phyloP scores from a whole-genome alignment of 2,888 invertebrate species.

The Drymonia ruficornis region DNA sequence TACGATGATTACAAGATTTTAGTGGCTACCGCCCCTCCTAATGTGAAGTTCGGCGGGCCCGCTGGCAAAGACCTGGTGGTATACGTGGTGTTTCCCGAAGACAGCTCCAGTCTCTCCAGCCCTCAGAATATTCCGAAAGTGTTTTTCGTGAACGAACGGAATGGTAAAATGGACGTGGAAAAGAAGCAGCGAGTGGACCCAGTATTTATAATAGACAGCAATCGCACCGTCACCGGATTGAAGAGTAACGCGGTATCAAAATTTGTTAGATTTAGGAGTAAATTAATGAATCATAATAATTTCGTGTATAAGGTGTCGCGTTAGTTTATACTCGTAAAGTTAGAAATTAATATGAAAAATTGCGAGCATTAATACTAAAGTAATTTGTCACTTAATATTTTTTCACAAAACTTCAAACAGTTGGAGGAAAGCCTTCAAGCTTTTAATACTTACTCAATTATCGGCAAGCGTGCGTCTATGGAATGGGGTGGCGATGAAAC shows the following conservation, averaged over 20 bases:
- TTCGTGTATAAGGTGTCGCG: conserved; percentile 12
- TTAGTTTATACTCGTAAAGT: no score
- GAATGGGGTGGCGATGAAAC: not conserved
- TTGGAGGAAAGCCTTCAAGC: no score
- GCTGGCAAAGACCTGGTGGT: conserved; percentile 52
- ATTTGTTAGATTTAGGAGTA: conserved; percentile 63
- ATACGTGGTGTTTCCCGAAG: conserved; percentile 66
- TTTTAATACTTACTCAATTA: not conserved
- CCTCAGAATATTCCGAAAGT: conserved; percentile 56
- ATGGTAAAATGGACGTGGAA: conserved; percentile 23
- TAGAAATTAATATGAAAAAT: no score
- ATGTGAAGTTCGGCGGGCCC: conserved; percentile 48
- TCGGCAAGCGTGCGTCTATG: not conserved
- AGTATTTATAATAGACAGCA: conserved; percentile 63
- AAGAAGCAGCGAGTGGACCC: conserved; percentile 51
- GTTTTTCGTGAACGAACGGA: conserved; percentile 60
- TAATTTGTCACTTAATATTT: no score
- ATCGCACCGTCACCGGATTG: conserved; percentile 69
- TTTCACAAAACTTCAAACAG: no score
- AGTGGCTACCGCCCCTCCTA: conserved; percentile 66
- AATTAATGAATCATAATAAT: conserved; percentile 43
- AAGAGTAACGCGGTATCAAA: conserved; percentile 67
- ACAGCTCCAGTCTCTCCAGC: conserved; percentile 34
- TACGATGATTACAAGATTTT: conserved; percentile 64
- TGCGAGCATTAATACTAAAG: no score